A percentile compares a stretch with the other conserved stretches of the same genome.
Conservation (phyloP, 2,797 vertebrate genomes). For the Microchirus variegatus region DNA sequence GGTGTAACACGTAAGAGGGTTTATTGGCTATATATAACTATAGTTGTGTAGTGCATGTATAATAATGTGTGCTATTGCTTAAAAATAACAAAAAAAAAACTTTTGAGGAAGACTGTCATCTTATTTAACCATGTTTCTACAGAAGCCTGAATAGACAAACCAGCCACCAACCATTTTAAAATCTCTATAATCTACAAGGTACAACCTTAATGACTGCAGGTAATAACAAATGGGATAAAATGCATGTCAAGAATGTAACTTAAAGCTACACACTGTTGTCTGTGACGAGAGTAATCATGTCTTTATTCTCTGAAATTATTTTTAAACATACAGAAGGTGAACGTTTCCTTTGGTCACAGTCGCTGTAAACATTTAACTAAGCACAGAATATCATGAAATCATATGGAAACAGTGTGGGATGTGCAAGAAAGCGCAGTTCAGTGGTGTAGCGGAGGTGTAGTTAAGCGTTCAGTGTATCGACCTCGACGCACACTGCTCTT, state of each 20-base stretch:
- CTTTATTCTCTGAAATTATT: slow-evolving; percentile 61
- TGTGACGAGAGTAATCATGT: slow-evolving; percentile 8
- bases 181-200: too few species aligned
- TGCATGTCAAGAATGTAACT: neutral
- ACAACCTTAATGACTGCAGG: too few species aligned
- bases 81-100: too few species aligned
- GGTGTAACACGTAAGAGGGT: too few species aligned
- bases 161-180: too few species aligned
- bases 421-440: slow-evolving; percentile 39
- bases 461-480: neutral
- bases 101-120: too few species aligned
- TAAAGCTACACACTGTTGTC: neutral
- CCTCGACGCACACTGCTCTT: neutral
- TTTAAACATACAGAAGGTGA: slow-evolving; percentile 30
- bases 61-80: too few species aligned
- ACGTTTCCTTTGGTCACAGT: slow-evolving; percentile 59
- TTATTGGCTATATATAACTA: too few species aligned
- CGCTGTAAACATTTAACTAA: slow-evolving; percentile 57
- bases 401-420: slow-evolving; percentile 44
- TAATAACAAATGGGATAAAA: neutral
- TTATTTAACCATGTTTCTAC: too few species aligned
- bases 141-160: too few species aligned
- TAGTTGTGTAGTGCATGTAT: too few species aligned
- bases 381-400: slow-evolving; percentile 19
- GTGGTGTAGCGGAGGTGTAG: neutral